phyloP scores from a whole-genome alignment of 2,888 invertebrate species.

The Dryobotodes eremita region DNA sequence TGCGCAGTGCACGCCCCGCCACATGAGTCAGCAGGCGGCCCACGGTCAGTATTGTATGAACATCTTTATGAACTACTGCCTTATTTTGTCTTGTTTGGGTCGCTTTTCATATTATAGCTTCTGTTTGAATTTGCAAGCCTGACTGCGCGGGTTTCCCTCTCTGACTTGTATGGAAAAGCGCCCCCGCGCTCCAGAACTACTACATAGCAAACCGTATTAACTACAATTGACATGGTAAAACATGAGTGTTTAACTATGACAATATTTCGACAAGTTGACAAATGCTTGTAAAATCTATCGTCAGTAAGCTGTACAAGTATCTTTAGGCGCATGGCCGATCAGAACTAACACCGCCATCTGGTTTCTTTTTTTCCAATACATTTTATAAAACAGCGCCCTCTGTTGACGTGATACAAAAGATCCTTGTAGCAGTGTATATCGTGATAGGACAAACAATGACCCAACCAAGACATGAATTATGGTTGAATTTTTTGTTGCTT shows the following conservation, averaged over 20 bases:
- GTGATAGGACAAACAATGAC: neutral
- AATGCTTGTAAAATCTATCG: neutral
- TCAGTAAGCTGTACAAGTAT: neutral
- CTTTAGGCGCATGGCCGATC: neutral
- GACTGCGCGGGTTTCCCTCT: neutral
- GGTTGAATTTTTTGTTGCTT: slow-evolving; percentile 42
- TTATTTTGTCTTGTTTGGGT: slow-evolving; percentile 44
- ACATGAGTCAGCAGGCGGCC: slow-evolving; percentile 78
- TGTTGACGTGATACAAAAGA: neutral
- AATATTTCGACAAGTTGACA: neutral
- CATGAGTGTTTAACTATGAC: neutral
- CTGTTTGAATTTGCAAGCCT: neutral
- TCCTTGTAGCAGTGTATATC: neutral
- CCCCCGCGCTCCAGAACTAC: neutral
- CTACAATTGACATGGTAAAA: neutral
- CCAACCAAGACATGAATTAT: slow-evolving; percentile 39
- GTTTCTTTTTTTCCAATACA: neutral
- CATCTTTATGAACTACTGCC: slow-evolving; percentile 29
- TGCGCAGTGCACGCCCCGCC: slow-evolving; percentile 75
- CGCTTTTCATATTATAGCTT: neutral
- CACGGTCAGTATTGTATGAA: slow-evolving; percentile 74
- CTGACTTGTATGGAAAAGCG: neutral
- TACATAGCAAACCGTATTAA: neutral
- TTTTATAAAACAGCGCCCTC: neutral
- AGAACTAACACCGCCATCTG: no score